Conservation (phyloP, 2,797 vertebrate species). For the Masticophis lateralis region DNA sequence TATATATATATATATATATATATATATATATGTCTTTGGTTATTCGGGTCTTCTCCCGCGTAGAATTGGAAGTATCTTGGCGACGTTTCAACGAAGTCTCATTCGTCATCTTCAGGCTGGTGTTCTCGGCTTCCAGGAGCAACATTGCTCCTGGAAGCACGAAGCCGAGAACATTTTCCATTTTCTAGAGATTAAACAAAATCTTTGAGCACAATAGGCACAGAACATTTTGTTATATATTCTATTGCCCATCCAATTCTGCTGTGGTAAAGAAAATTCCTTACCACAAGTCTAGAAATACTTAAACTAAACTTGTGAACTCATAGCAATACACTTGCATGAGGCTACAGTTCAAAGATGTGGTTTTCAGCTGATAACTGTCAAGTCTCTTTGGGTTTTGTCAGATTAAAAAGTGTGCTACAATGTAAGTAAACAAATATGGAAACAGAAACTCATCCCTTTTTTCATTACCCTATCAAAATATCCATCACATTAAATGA, state of each 20-base stretch:
- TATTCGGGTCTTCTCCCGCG: too few relatives aligned
- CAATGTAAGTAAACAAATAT: not conserved
- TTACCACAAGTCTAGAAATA: not conserved
- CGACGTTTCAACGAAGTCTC: too few relatives aligned
- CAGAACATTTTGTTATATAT: not conserved
- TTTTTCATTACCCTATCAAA: not conserved
- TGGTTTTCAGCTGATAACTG: not conserved
- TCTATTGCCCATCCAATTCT: not conserved
- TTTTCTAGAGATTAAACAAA: not conserved
- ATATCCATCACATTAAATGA: not conserved
- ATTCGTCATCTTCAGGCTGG: too few relatives aligned
- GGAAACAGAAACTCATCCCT: not conserved
- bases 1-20: not conserved
- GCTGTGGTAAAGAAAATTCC: not conserved
- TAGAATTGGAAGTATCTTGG: too few relatives aligned
- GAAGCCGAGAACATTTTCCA: too few relatives aligned
- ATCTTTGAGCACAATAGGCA: not conserved
- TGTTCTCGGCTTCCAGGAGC: too few relatives aligned
- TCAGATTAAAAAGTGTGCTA: not conserved
- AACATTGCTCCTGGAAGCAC: too few relatives aligned
- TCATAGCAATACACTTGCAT: not conserved
- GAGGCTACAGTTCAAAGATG: not conserved
- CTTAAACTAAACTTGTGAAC: not conserved
- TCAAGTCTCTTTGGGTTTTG: not conserved
- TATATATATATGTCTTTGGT: too few relatives aligned